phyloP scores from a whole-genome alignment of 2,888 invertebrate genomes.

The Calephelis perditalis region DNA sequence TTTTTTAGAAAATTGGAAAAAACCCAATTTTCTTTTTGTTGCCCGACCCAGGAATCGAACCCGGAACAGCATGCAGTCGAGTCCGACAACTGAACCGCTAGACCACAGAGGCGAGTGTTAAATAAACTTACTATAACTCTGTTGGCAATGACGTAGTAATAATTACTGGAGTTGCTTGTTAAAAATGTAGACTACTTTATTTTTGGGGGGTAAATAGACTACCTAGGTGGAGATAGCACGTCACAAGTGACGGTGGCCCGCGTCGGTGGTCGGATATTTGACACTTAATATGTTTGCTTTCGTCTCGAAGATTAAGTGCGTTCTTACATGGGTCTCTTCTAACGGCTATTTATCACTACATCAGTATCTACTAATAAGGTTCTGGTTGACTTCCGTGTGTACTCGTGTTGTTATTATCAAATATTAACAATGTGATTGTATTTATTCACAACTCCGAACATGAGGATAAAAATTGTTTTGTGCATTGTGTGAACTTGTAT shows the following conservation, averaged over 20 bases:
- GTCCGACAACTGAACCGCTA: too few species aligned
- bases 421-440: conserved; percentile 16
- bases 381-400: conserved; percentile 12
- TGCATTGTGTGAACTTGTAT: not conserved
- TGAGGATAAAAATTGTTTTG: conserved; percentile 6
- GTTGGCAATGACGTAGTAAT: too few species aligned
- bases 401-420: conserved; percentile 10
- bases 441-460: conserved; percentile 9
- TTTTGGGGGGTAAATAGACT: conserved; percentile 52
- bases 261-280: conserved; percentile 36
- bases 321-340: conserved; percentile 28
- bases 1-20: too few species aligned
- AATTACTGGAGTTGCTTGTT: too few species aligned
- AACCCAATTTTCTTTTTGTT: too few species aligned
- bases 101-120: too few species aligned
- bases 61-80: too few species aligned
- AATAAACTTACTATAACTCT: too few species aligned
- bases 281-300: conserved; percentile 36
- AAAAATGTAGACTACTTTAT: conserved; percentile 72
- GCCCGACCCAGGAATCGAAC: too few species aligned
- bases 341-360: conserved; percentile 5
- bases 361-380: conserved; percentile 10
- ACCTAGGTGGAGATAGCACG: conserved; percentile 51
- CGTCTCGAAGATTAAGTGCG: conserved; percentile 28
- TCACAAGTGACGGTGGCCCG: conserved; percentile 24